Conservation (phyloP, 2,888 invertebrate species). For the Stratiomys singularior region DNA sequence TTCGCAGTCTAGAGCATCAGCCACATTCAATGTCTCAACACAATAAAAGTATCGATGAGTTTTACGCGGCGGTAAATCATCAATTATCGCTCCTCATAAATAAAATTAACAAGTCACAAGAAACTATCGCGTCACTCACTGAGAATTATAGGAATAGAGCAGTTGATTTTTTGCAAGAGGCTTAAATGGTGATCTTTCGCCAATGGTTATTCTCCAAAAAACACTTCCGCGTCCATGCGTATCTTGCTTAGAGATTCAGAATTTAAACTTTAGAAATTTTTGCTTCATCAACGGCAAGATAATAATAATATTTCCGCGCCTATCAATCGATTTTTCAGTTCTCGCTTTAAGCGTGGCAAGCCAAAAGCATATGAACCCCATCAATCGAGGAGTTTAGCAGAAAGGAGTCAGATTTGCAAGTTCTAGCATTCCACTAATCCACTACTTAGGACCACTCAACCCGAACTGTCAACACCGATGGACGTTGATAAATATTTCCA, state of each 20-base stretch:
- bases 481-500: too few species aligned
- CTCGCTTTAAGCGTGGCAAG: background rate
- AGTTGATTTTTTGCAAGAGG: conserved; percentile 2
- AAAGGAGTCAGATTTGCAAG: too few species aligned
- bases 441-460: too few species aligned
- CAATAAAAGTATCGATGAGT: background rate
- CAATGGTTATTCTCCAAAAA: conserved; percentile 37
- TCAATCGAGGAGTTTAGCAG: too few species aligned
- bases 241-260: conserved; percentile 40
- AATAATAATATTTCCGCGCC: conserved; percentile 9
- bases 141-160: conserved; percentile 24
- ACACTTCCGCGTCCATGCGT: conserved; percentile 35
- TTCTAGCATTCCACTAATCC: too few species aligned
- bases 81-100: conserved; percentile 9
- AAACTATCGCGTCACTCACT: background rate
- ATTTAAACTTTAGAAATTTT: conserved; percentile 27
- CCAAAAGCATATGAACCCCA: too few species aligned
- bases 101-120: conserved; percentile 4
- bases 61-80: too few species aligned
- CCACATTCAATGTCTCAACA: conserved; percentile 6
- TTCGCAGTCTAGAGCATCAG: conserved; percentile 34
- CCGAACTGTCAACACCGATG: too few species aligned
- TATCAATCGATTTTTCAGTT: background rate
- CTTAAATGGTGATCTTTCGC: conserved; percentile 34
- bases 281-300: background rate